These are phyloP conservation scores for Malurus cyaneus DNA, from an alignment of 2,113 vertebrate species.

Conservation along the genomic window DNA sequence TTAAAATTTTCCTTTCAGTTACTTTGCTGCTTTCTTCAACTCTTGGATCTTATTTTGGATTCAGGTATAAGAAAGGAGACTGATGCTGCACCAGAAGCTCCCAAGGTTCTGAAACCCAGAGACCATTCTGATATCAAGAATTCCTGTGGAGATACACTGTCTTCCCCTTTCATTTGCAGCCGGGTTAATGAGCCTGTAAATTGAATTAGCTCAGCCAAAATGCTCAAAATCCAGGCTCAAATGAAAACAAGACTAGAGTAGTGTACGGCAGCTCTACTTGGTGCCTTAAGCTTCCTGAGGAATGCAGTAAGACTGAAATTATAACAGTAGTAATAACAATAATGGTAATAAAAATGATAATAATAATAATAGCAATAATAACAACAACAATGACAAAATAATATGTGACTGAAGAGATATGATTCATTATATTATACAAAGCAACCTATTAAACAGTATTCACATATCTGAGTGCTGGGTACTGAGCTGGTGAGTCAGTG, in stretches of 20 bases:
- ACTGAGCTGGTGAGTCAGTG: background rate
- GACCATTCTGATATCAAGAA: background rate
- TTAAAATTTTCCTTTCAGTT: background rate
- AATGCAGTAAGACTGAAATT: background rate
- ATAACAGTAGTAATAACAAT: background rate
- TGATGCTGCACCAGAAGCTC: background rate
- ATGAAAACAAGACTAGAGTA: background rate
- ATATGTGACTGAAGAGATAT: background rate
- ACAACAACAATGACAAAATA: background rate
- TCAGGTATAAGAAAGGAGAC: background rate
- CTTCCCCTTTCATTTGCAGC: conserved; percentile 44
- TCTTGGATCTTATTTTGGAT: background rate
- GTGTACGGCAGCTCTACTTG: background rate
- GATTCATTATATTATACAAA: background rate
- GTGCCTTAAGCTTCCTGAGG: background rate
- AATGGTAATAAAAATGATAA: background rate
- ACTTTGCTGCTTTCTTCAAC: background rate
- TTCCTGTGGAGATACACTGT: background rate
- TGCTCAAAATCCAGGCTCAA: background rate
- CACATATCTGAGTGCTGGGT: background rate
- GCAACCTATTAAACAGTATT: background rate
- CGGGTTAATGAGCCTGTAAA: conserved; percentile 70
- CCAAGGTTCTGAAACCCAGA: background rate
- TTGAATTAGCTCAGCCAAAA: conserved; percentile 58
- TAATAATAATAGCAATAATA: background rate